phyloP scores from a whole-genome alignment of 2,113 vertebrate genomes.

The Ariopsis seemanni region DNA sequence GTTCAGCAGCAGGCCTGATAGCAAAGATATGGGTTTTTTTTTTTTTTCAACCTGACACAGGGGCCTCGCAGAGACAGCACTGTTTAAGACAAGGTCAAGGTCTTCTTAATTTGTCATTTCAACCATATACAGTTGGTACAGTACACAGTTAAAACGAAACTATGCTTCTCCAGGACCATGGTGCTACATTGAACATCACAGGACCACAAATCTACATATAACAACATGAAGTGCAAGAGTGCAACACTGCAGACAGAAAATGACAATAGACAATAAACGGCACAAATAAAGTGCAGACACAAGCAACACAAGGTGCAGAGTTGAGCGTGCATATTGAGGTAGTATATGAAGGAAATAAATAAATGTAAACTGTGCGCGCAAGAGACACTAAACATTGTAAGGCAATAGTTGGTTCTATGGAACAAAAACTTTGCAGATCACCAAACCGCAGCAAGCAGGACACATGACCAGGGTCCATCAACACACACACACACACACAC shows the following conservation, averaged over 20 bases:
- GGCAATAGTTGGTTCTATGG: neutral
- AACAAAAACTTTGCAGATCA: constrained; percentile 5
- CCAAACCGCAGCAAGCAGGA: neutral
- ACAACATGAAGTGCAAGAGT: no score
- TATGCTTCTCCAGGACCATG: constrained; percentile 3
- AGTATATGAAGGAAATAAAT: no score
- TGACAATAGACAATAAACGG: no score
- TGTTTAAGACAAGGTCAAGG: neutral
- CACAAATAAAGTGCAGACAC: no score
- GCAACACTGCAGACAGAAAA: neutral
- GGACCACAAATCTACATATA: no score
- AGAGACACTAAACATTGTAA: no score
- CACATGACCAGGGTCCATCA: constrained; percentile 38
- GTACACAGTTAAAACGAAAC: neutral
- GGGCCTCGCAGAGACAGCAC: constrained; percentile 9
- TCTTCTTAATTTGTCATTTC: no score
- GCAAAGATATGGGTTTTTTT: neutral
- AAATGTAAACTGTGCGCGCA: no score
- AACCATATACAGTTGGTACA: no score
- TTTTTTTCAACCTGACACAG: neutral
- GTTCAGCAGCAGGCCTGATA: constrained; percentile 16
- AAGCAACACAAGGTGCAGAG: no score
- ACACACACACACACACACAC: constrained; percentile 37
- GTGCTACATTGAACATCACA: no score
- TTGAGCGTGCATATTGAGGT: no score